Conservation (phyloP, 92 coral and sea anemone species). For the Diadumene lineata region DNA sequence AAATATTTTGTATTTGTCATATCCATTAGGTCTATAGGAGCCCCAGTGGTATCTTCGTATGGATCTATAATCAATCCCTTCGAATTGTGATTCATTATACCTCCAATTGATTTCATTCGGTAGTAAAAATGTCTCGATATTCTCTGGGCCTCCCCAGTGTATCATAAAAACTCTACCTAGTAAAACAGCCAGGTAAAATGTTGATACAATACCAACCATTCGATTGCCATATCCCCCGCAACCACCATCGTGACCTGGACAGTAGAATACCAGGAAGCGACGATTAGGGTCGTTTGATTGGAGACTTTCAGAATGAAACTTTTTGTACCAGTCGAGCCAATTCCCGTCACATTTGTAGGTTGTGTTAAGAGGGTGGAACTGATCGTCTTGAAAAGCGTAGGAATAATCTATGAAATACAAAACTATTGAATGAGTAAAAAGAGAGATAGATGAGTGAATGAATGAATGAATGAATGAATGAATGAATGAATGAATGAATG, state of each 20-base stretch:
- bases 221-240: slow-evolving; percentile 57
- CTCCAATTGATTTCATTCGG: slow-evolving; percentile 49
- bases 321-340: slow-evolving; percentile 38
- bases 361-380: slow-evolving; percentile 19
- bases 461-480: not conserved
- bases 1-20: slow-evolving; percentile 15
- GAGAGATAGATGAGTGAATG: not conserved
- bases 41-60: slow-evolving; percentile 38
- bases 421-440: no score
- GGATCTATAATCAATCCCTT: slow-evolving; percentile 5
- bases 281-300: slow-evolving; percentile 18
- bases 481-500: not conserved
- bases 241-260: slow-evolving; percentile 33
- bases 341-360: slow-evolving; percentile 36
- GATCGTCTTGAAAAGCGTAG: slow-evolving; percentile 21
- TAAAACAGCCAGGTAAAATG: slow-evolving; percentile 42
- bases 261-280: slow-evolving; percentile 30
- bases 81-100: slow-evolving; percentile 22
- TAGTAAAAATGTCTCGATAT: slow-evolving; percentile 24
- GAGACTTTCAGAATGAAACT: slow-evolving; percentile 13
- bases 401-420: not conserved
- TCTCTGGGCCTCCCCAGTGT: slow-evolving; percentile 54
- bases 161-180: slow-evolving; percentile 37
- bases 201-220: slow-evolving; percentile 41
- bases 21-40: slow-evolving; percentile 32